Evolutionary conservation across 2,113 vertebrate genomes (phyloP).

Genomic region (Petaurus breviceps): DNA sequence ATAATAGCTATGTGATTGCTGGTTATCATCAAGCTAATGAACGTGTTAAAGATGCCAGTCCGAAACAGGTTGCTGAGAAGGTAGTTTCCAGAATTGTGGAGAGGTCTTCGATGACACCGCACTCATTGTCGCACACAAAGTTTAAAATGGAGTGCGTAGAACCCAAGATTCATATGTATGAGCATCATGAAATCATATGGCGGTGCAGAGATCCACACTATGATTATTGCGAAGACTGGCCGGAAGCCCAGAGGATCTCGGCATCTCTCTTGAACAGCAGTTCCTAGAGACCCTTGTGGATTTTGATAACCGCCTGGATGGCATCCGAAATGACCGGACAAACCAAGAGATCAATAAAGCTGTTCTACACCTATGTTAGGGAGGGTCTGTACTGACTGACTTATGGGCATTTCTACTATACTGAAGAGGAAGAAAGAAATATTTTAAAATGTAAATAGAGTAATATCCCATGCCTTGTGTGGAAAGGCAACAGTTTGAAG

Average conservation of each 20-base stretch:
- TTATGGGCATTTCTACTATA: slow-evolving; percentile 27
- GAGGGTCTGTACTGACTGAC: slow-evolving; percentile 27
- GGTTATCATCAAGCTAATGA: slow-evolving; percentile 99
- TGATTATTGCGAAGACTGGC: slow-evolving; percentile 96
- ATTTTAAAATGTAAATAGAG: slow-evolving; percentile 78
- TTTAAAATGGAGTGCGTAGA: slow-evolving; percentile 93
- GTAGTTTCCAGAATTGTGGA: slow-evolving; percentile 96
- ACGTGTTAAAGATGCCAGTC: slow-evolving; percentile 93
- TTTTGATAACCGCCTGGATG: slow-evolving; percentile 98
- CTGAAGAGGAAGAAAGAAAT: slow-evolving; percentile 71
- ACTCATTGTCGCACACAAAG: slow-evolving; percentile 95
- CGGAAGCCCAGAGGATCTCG: slow-evolving; percentile 93
- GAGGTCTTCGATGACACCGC: slow-evolving; percentile 93
- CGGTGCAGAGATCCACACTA: slow-evolving; percentile 91
- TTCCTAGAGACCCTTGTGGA: slow-evolving; percentile 96
- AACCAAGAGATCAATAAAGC: slow-evolving; percentile 98
- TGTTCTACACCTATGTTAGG: slow-evolving; percentile 94
- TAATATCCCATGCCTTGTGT: slow-evolving; percentile 42
- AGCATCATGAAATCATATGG: slow-evolving; percentile 97
- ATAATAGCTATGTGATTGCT: slow-evolving; percentile 95
- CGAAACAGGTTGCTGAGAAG: slow-evolving; percentile 96
- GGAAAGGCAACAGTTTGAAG: slow-evolving; percentile 72
- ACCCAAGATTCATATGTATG: slow-evolving; percentile 92
- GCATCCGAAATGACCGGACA: slow-evolving; percentile 98
- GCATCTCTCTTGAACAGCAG: slow-evolving; percentile 92